Evolutionary conservation across 2,888 invertebrate species (phyloP), one percentile per base, ranked within the genome.

Genomic region (Taenaris catops): DNA sequence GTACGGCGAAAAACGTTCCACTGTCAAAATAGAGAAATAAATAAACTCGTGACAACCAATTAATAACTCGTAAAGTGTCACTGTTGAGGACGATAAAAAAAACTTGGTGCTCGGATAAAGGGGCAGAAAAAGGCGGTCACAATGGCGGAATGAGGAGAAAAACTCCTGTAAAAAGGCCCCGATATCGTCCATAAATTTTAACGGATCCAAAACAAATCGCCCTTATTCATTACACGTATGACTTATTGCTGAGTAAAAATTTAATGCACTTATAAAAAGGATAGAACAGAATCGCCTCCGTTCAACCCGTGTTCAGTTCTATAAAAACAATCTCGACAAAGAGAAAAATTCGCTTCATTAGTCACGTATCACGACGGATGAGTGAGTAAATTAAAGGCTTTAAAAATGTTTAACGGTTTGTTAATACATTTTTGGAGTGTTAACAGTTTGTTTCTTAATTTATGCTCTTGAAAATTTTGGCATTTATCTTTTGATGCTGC

Each of bases 1-100:
- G 72, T 79, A 84, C 69, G 73, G 57, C 76, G 76, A 79, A 81
- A 83, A 80, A 80, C 67, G 70, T 58, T 63, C 61, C 67, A 64
- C 63, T 74, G 78, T 81, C 86, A 84, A 86, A 83, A 86, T 86
- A 84, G 79, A 81, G 81, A 81, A 79, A 86, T 84, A 84, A 86
- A 87, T 83, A 83, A 81, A 74, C 66, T 63, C 62, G 64, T 75
- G 87, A 86, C 87, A 83, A 75, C 78, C 84, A 86, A 87, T 87
- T 87, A 87, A 87, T 87, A 87, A 83, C 84, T 84, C 83, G 83
- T 84, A 86, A 86, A 86, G 72, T 75, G 83, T 83, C 83, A 83
- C 64, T 76, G 75, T 70, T 71, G 66, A 76, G 69, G 63, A 76
- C 66, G 68, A 76, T 73, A 80, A 83, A 83, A 73, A 73, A 73